These are phyloP conservation scores for Nephrotoma appendiculata DNA, from an alignment of 2,888 invertebrate species.

Conservation along the genomic window DNA sequence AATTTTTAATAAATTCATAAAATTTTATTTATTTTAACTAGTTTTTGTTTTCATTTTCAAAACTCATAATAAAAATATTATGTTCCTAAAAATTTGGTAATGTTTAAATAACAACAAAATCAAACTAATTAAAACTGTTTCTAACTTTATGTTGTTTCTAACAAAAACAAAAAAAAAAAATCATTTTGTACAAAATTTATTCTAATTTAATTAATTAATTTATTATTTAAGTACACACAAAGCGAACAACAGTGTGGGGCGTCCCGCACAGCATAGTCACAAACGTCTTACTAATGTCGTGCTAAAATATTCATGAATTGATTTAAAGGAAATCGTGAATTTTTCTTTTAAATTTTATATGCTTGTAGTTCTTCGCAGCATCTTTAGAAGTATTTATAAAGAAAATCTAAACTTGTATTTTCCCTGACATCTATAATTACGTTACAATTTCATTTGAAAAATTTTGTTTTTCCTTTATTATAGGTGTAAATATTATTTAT, in stretches of 20 bases:
- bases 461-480: not conserved
- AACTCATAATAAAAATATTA: not conserved
- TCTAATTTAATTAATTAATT: not conserved
- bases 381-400: not conserved
- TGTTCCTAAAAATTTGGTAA: not conserved
- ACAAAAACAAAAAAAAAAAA: not conserved
- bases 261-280: too few species aligned
- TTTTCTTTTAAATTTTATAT: too few species aligned
- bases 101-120: not conserved
- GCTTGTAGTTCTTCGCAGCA: not conserved
- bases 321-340: not conserved
- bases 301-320: not conserved
- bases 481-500: not conserved
- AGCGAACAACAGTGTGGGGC: not conserved
- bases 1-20: too few species aligned
- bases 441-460: not conserved
- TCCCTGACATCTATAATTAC: not conserved
- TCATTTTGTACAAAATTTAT: not conserved
- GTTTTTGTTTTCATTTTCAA: not conserved
- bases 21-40: not conserved
- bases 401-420: not conserved
- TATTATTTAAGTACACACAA: not conserved
- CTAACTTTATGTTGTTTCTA: not conserved
- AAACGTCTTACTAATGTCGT: not conserved
- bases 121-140: not conserved